These are phyloP conservation scores for Peromyscus aztecus DNA, from an alignment of 2,797 vertebrate species.

Conservation along the genomic window DNA sequence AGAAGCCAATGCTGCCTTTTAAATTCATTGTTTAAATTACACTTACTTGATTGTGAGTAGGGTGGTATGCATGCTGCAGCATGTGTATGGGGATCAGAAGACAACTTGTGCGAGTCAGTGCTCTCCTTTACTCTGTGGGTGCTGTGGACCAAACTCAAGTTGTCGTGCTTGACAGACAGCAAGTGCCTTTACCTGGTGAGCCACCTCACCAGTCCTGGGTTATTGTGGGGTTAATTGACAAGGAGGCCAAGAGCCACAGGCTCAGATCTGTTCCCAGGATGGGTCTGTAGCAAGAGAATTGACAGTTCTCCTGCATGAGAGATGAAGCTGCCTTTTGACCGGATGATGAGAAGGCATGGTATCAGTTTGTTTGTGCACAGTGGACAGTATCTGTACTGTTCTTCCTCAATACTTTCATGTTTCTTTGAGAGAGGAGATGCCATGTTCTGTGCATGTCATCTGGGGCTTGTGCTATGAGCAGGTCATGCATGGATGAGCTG, in stretches of 20 bases:
- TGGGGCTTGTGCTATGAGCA: neutral
- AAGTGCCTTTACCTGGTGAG: neutral
- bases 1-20: neutral
- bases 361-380: neutral
- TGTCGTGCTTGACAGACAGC: neutral
- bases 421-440: neutral
- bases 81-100: neutral
- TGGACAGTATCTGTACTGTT: too few species aligned
- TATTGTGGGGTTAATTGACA: neutral
- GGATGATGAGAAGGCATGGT: neutral
- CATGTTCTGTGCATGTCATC: neutral
- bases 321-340: neutral
- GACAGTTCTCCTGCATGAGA: neutral
- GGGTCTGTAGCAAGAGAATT: neutral
- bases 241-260: too few species aligned
- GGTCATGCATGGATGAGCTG: neutral
- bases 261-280: neutral
- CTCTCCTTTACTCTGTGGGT: neutral
- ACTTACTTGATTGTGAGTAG: neutral
- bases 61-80: neutral
- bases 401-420: rapidly evolving
- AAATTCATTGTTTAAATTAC: neutral
- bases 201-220: neutral
- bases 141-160: neutral
- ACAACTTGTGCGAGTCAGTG: neutral